A percentile compares a stretch with the other conserved stretches of the same genome.
Conservation (phyloP, 2,797 vertebrate genomes). For the Chromobotia macracanthus region DNA sequence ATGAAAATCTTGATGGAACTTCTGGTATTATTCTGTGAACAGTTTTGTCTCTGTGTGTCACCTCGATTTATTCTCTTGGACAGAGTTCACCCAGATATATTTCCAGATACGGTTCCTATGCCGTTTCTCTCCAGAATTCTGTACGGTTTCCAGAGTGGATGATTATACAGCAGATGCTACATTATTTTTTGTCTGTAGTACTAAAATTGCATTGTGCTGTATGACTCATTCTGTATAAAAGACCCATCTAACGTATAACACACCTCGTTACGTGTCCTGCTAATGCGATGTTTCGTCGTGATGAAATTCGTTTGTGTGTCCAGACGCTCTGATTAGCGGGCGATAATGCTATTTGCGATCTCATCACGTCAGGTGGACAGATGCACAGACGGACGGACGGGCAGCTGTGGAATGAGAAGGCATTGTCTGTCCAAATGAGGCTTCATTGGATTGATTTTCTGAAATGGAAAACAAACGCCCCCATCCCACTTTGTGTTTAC, state of each 20-base stretch:
- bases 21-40: not conserved
- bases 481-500: conserved; percentile 45
- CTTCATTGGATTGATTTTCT: conserved; percentile 59
- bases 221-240: conserved; percentile 29
- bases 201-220: conserved; percentile 29
- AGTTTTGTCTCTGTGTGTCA: not conserved
- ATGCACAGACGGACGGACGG: conserved; percentile 29
- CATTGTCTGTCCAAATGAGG: conserved; percentile 48
- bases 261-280: conserved; percentile 48
- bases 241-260: conserved; percentile 36
- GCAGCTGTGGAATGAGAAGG: conserved; percentile 38
- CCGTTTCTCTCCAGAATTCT: conserved; percentile 43
- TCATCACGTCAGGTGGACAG: conserved; percentile 26
- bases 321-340: conserved; percentile 41
- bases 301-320: conserved; percentile 24
- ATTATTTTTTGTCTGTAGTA: conserved; percentile 36
- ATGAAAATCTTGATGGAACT: conserved; percentile 12
- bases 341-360: conserved; percentile 41
- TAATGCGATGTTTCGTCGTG: conserved; percentile 38
- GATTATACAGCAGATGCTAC: conserved; percentile 56
- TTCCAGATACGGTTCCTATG: conserved; percentile 23
- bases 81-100: too few species aligned
- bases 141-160: conserved; percentile 51
- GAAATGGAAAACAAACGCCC: conserved; percentile 57
- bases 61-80: conserved; percentile 6